A percentile compares a stretch with the other conserved stretches of the same genome.
Evolutionary conservation across 2,888 invertebrate species (phyloP).

Genomic region (Syrista parreyssii): DNA sequence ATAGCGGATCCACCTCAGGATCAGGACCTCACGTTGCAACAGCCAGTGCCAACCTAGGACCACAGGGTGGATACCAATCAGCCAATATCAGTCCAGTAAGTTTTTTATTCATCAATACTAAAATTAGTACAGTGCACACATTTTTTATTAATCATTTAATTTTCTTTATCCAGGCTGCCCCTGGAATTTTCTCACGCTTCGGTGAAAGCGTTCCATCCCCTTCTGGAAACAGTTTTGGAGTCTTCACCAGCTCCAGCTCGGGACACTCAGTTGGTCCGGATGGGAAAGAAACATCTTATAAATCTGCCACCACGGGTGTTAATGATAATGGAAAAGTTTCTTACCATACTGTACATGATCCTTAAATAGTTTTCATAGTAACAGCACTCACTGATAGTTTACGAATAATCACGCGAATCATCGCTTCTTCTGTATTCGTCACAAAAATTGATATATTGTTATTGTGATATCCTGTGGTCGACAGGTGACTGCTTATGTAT

Average conservation of each 20-base stretch:
- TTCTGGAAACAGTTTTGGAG: constrained; percentile 65
- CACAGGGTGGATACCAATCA: constrained; percentile 48
- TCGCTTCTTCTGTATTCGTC: not conserved
- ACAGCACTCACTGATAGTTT: not conserved
- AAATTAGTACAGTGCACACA: not conserved
- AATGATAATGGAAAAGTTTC: constrained; percentile 81
- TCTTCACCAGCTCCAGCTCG: constrained; percentile 75
- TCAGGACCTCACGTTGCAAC: constrained; percentile 31
- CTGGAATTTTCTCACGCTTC: constrained; percentile 56
- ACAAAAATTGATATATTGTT: not conserved
- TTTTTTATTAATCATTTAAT: too few species aligned
- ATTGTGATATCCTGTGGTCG: not conserved
- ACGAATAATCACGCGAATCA: not conserved
- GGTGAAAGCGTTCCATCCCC: constrained; percentile 45
- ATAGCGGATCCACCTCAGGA: constrained; percentile 5
- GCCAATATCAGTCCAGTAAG: constrained; percentile 52
- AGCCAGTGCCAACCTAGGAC: constrained; percentile 43
- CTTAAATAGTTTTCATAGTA: constrained; percentile 29
- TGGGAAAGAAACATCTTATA: constrained; percentile 70
- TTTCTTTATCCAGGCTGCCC: constrained; percentile 35
- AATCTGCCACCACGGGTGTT: constrained; percentile 74
- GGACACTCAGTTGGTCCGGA: constrained; percentile 69
- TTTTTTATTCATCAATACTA: too few species aligned
- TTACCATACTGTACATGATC: constrained; percentile 70
- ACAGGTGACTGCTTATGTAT: not conserved